phyloP scores from a whole-genome alignment of 1,140 invertebrate genomes.

The Rhagoletis pomonella region DNA sequence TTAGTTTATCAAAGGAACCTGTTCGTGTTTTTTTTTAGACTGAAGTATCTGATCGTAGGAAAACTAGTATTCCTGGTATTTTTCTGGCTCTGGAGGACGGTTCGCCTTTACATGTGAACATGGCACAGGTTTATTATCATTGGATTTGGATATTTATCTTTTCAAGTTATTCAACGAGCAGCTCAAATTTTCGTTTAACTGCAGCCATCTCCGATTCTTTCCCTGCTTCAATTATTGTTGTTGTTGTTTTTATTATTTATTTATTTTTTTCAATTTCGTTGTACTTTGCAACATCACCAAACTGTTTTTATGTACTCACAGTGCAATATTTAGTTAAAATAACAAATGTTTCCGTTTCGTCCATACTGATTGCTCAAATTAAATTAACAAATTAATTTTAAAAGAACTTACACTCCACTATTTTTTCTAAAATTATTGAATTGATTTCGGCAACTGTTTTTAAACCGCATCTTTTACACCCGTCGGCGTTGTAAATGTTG shows the following conservation, averaged over 20 bases:
- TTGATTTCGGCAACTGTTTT: background rate
- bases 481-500: background rate
- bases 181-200: background rate
- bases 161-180: background rate
- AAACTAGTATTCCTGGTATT: background rate
- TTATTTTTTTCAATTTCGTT: conserved; percentile 33
- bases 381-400: no score
- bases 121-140: background rate
- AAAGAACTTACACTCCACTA: background rate
- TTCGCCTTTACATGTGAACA: background rate
- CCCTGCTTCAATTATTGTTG: background rate
- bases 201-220: background rate
- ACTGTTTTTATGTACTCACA: background rate
- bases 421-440: background rate
- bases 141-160: no score
- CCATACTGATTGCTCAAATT: background rate
- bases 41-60: background rate
- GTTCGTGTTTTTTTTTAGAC: background rate
- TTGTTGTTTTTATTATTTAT: background rate
- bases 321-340: background rate
- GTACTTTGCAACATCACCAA: conserved; percentile 49
- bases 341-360: background rate
- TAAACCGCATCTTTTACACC: background rate
- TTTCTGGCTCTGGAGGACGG: conserved; percentile 28
- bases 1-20: background rate